phyloP scores from a whole-genome alignment of 35 echinoderm and acorn worm species.

The Strongylocentrotus purpuratus region DNA sequence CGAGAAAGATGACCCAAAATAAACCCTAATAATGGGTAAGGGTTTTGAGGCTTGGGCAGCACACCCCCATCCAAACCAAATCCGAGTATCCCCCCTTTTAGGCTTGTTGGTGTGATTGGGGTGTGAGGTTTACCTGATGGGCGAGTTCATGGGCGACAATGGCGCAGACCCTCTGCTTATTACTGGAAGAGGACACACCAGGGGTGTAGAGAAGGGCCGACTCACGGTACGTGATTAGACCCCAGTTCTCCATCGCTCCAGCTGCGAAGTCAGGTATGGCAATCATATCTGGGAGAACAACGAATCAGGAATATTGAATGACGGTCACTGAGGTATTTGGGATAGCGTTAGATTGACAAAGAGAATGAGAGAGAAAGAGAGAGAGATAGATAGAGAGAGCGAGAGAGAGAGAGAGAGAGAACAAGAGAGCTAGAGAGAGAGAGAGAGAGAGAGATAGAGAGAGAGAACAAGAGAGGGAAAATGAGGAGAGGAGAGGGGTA shows the following conservation, averaged over 20 bases:
- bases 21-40: too few relatives aligned
- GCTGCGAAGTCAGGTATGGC: constrained; percentile 72
- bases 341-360: background rate
- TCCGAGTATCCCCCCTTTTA: too few relatives aligned
- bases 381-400: background rate
- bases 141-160: constrained; percentile 76
- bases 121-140: constrained; percentile 58
- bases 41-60: too few relatives aligned
- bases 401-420: background rate
- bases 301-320: background rate
- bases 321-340: background rate
- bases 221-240: constrained; percentile 67
- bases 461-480: background rate
- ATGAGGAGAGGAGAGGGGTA: background rate
- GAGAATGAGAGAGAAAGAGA: background rate
- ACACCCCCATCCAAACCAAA: too few relatives aligned
- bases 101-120: too few relatives aligned
- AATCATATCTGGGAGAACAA: constrained; percentile 61
- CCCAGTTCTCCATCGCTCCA: constrained; percentile 87
- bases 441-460: background rate
- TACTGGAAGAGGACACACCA: constrained; percentile 40
- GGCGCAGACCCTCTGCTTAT: constrained; percentile 55
- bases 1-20: too few relatives aligned
- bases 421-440: background rate
- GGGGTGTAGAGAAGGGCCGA: constrained; percentile 49